Evolutionary conservation across 2,797 vertebrate species (phyloP).

Genomic region (Darevskia nairensis): DNA sequence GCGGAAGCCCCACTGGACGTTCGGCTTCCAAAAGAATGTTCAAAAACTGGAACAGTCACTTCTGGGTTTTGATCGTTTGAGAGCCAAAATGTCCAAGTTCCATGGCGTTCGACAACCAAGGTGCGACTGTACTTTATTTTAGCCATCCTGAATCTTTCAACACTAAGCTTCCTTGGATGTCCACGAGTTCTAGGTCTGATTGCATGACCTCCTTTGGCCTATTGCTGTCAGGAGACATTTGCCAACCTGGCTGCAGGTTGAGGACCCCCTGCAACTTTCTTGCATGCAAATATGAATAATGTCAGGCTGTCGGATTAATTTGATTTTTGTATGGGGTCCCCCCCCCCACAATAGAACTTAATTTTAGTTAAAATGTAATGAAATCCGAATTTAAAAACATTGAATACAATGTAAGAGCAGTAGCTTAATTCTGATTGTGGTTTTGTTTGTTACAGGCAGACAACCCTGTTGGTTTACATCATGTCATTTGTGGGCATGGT

Average conservation of each 20-base stretch:
- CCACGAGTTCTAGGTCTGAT: too few relatives aligned
- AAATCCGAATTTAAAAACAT: neutral
- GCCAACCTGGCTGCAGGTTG: neutral
- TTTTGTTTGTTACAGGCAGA: slow-evolving; percentile 83
- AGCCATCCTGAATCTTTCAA: too few relatives aligned
- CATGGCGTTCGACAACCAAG: too few relatives aligned
- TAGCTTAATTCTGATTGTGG: slow-evolving; percentile 4
- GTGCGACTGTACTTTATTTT: too few relatives aligned
- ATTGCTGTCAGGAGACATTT: neutral
- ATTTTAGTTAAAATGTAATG: neutral
- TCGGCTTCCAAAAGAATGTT: too few relatives aligned
- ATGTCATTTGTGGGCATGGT: slow-evolving; percentile 92
- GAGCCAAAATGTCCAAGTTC: too few relatives aligned
- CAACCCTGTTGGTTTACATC: slow-evolving; percentile 87
- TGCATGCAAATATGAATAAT: neutral
- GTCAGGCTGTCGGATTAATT: neutral
- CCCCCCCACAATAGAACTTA: neutral
- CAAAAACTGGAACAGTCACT: too few relatives aligned
- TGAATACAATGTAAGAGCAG: slow-evolving; percentile 19
- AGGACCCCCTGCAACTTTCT: neutral
- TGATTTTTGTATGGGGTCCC: neutral
- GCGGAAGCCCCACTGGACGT: too few relatives aligned
- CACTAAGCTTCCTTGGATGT: too few relatives aligned
- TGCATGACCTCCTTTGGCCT: neutral
- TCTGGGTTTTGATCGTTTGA: too few relatives aligned